phyloP scores from a whole-genome alignment of 2,113 vertebrate genomes.

The Sinosuthora webbiana region DNA sequence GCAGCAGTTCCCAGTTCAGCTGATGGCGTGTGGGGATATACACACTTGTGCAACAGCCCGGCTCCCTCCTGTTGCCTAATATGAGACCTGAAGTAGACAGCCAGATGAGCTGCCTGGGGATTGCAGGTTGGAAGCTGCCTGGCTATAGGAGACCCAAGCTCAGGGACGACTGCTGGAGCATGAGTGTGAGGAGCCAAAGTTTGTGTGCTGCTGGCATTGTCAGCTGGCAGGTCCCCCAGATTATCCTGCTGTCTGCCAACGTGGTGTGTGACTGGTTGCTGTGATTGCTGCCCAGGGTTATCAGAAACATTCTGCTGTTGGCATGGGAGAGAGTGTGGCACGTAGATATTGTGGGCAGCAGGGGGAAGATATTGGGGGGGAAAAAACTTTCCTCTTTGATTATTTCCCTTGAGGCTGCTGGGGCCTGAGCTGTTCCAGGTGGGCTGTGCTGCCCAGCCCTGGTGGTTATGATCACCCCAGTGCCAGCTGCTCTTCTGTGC shows the following conservation, averaged over 20 bases:
- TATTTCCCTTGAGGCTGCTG: not conserved
- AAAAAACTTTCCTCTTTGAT: not conserved
- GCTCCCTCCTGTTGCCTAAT: not conserved
- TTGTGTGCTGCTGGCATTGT: not conserved
- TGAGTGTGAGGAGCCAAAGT: not conserved
- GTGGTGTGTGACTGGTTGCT: not conserved
- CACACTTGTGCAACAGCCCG: accelerated
- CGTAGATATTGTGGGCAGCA: accelerated
- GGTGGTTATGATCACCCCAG: not conserved
- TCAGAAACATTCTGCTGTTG: not conserved
- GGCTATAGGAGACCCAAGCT: not conserved
- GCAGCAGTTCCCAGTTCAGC: not conserved
- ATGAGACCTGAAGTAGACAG: not conserved
- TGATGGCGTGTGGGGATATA: not conserved
- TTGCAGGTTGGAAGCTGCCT: not conserved
- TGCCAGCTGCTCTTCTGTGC: not conserved
- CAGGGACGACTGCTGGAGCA: not conserved
- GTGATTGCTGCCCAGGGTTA: not conserved
- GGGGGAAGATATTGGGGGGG: accelerated
- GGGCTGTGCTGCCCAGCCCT: not conserved
- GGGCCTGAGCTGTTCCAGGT: not conserved
- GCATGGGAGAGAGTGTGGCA: accelerated
- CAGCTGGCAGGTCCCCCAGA: not conserved
- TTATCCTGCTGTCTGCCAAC: not conserved
- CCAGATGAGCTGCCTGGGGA: not conserved